phyloP scores from a whole-genome alignment of 2,888 invertebrate genomes.

The Caenorhabditis angaria region DNA sequence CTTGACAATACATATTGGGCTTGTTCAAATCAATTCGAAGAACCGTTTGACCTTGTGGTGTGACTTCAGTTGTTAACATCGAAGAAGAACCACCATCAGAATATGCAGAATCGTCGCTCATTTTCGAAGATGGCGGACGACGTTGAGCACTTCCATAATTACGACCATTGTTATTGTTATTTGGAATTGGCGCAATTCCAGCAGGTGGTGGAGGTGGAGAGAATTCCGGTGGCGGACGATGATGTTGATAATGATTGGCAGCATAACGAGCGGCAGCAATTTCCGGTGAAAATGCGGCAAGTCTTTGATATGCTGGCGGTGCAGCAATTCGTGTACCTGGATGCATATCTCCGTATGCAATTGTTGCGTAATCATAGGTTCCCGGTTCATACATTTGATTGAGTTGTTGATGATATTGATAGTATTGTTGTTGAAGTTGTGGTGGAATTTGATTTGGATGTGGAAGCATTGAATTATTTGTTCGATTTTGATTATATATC shows the following conservation, averaged over 20 bases:
- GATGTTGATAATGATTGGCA: slow-evolving; percentile 37
- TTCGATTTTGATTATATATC: slow-evolving; percentile 15
- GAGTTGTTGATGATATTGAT: slow-evolving; percentile 38
- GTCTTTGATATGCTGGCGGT: slow-evolving; percentile 48
- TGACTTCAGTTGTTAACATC: slow-evolving; percentile 55
- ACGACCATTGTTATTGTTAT: slow-evolving; percentile 11
- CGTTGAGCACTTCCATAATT: slow-evolving; percentile 30
- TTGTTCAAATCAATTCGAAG: slow-evolving; percentile 56
- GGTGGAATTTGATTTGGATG: slow-evolving; percentile 36
- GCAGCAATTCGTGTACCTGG: slow-evolving; percentile 40
- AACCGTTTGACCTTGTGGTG: slow-evolving; percentile 57
- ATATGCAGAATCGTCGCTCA: slow-evolving; percentile 65
- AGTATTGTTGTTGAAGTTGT: slow-evolving; percentile 40
- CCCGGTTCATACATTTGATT: slow-evolving; percentile 24
- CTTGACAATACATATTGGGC: slow-evolving; percentile 46
- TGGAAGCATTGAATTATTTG: slow-evolving; percentile 14
- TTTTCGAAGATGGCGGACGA: slow-evolving; percentile 50
- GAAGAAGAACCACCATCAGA: slow-evolving; percentile 58
- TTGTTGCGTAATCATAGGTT: slow-evolving; percentile 63
- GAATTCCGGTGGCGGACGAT: slow-evolving; percentile 52
- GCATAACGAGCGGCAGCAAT: slow-evolving; percentile 30
- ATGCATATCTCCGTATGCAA: slow-evolving; percentile 62
- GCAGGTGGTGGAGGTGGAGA: slow-evolving; percentile 51
- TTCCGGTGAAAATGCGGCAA: slow-evolving; percentile 9
- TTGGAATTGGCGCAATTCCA: not conserved